These are phyloP conservation scores for Monoplex corrugatus DNA, from an alignment of 2,888 invertebrate species.

Conservation along the genomic window DNA sequence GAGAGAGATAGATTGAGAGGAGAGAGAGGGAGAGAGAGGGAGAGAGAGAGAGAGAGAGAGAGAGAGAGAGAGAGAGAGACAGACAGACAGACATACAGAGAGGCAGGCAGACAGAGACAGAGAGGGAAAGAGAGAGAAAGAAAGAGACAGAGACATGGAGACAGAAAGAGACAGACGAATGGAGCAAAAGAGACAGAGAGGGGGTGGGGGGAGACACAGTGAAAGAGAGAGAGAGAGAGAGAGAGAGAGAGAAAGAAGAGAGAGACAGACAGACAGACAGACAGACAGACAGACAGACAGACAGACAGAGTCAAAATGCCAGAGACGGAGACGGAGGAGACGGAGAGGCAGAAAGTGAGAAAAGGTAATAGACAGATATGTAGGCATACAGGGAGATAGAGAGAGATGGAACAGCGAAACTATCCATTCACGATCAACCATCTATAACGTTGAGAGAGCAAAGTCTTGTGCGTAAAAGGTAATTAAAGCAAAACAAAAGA, in stretches of 20 bases:
- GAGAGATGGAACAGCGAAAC: conserved; percentile 23
- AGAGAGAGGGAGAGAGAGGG: not conserved
- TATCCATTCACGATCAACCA: too few relatives aligned
- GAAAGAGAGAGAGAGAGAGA: not conserved
- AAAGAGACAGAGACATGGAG: conserved; percentile 30
- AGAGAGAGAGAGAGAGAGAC: not conserved
- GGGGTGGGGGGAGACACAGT: not conserved
- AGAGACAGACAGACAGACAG: conserved; percentile 15
- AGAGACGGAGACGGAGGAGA: not conserved
- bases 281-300: not conserved
- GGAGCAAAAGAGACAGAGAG: conserved; percentile 25
- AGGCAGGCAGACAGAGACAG: not conserved
- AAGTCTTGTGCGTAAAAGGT: too few relatives aligned
- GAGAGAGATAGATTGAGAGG: not conserved
- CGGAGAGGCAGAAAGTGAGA: not conserved
- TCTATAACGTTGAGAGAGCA: too few relatives aligned
- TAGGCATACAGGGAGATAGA: conserved; percentile 3
- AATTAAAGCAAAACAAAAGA: too few relatives aligned
- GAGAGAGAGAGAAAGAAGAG: conserved; percentile 23
- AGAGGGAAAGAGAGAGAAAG: not conserved
- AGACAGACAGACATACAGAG: not conserved
- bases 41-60: not conserved
- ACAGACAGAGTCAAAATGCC: not conserved
- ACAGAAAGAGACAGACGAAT: not conserved
- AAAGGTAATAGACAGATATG: not conserved